Evolutionary conservation across 2,797 vertebrate genomes (phyloP).

Genomic region (Scyliorhinus canicula): DNA sequence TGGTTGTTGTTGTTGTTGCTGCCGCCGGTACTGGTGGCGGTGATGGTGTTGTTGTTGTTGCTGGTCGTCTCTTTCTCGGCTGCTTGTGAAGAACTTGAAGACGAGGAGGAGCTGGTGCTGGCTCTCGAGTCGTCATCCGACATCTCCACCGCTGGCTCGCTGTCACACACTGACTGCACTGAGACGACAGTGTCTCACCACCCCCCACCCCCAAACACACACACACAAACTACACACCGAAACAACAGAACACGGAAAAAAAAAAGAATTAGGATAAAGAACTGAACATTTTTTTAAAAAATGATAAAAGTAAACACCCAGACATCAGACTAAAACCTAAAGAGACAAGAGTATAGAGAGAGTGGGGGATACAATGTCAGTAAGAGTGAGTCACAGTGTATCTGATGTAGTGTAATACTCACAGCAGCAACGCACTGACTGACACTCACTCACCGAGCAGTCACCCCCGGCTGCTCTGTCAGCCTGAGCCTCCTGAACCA

Average conservation of each 20-base stretch:
- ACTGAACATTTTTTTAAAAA: not conserved
- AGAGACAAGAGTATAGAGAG: not conserved
- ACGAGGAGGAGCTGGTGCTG: conserved; percentile 88
- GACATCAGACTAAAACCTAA: not conserved
- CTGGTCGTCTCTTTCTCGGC: conserved; percentile 66
- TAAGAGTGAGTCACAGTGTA: conserved; percentile 37
- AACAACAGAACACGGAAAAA: not conserved
- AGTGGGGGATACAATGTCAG: conserved; percentile 32
- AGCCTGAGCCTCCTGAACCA: too few species aligned
- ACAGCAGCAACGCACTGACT: conserved; percentile 11
- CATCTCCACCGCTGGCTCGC: conserved; percentile 65
- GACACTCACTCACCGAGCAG: conserved; percentile 20
- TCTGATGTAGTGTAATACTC: conserved; percentile 33
- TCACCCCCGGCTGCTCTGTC: conserved; percentile 9
- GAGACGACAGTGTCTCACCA: conserved; percentile 1
- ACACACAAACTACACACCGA: conserved; percentile 4
- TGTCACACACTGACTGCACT: conserved; percentile 15
- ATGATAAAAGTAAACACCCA: not conserved
- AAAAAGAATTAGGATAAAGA: not conserved
- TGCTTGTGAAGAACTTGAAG: conserved; percentile 71
- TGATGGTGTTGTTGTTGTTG: conserved; percentile 63
- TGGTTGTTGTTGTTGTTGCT: not conserved
- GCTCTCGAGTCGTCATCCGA: conserved; percentile 97
- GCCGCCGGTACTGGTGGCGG: conserved; percentile 55
- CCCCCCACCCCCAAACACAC: not conserved